Conservation (phyloP, 2,797 vertebrate species). For the Sebastes taczanowskii region DNA sequence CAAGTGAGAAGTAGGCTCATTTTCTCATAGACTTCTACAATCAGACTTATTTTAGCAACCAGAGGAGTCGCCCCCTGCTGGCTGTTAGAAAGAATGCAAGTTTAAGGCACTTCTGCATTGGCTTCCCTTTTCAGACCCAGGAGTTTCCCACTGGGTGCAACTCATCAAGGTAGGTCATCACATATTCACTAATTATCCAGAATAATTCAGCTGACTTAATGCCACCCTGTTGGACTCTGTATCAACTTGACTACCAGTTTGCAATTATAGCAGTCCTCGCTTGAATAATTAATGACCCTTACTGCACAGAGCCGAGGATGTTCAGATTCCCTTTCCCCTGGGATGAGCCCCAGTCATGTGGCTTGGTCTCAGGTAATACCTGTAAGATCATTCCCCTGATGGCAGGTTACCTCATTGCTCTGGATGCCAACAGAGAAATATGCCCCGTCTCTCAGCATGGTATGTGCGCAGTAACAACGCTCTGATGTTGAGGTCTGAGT, state of each 20-base stretch:
- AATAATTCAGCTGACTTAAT: constrained; percentile 37
- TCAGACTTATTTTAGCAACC: too few relatives aligned
- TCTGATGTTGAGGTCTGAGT: constrained; percentile 24
- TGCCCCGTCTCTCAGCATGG: constrained; percentile 32
- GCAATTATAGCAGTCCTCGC: constrained; percentile 12
- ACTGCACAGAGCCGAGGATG: neutral
- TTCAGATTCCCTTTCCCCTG: constrained; percentile 8
- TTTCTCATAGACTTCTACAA: too few relatives aligned
- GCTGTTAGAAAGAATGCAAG: too few relatives aligned
- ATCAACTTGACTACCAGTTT: constrained; percentile 20
- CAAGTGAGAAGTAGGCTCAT: too few relatives aligned
- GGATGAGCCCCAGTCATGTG: constrained; percentile 27
- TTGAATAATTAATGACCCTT: constrained; percentile 18
- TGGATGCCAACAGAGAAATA: constrained; percentile 24
- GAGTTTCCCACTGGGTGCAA: neutral
- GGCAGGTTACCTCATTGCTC: constrained; percentile 24
- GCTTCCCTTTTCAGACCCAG: neutral
- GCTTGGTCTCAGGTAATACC: constrained; percentile 33
- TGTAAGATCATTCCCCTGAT: constrained; percentile 43
- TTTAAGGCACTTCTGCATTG: neutral
- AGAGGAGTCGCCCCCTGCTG: too few relatives aligned
- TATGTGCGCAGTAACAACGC: constrained; percentile 21
- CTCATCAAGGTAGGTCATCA: neutral
- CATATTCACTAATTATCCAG: constrained; percentile 29
- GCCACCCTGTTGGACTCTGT: neutral